Percentiles rank a stretch among this genome's conserved stretches.
These are phyloP conservation scores for Elaeidobius kamerunicus DNA, from an alignment of 2,888 invertebrate genomes.

Conservation along the genomic window DNA sequence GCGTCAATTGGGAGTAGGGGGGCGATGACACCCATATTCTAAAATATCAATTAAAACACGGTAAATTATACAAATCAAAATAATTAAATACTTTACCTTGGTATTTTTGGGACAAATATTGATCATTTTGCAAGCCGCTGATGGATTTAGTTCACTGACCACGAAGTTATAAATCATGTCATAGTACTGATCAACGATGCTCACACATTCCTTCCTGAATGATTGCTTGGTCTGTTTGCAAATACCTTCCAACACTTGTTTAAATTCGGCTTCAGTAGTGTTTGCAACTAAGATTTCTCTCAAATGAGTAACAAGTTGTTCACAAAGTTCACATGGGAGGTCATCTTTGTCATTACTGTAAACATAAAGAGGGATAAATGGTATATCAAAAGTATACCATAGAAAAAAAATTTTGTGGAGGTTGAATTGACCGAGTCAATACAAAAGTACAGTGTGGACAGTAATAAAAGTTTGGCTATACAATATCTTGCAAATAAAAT, in stretches of 20 bases:
- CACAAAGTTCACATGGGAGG: slow-evolving; percentile 81
- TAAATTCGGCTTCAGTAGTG: slow-evolving; percentile 80
- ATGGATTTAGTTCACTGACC: slow-evolving; percentile 64
- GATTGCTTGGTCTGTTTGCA: slow-evolving; percentile 73
- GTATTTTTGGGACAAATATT: slow-evolving; percentile 58
- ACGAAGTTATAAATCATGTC: slow-evolving; percentile 68
- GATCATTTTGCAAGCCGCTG: slow-evolving; percentile 66
- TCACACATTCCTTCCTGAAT: slow-evolving; percentile 71
- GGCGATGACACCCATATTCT: slow-evolving; percentile 19
- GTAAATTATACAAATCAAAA: neutral
- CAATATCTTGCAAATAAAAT: no score
- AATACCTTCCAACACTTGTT: slow-evolving; percentile 69
- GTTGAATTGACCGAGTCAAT: no score
- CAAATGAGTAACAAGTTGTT: slow-evolving; percentile 76
- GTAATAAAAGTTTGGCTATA: no score
- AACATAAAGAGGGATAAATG: neutral
- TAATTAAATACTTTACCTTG: neutral
- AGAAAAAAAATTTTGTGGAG: no score
- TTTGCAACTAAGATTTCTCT: slow-evolving; percentile 78
- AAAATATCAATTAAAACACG: no score
- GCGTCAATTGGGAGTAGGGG: slow-evolving; percentile 58
- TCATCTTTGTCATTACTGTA: slow-evolving; percentile 52
- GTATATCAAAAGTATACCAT: neutral
- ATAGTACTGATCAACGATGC: slow-evolving; percentile 78
- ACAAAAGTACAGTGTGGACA: no score